Evolutionary conservation across 2,888 invertebrate genomes (phyloP).

Genomic region (Kuschelorhynchus macadamiae): DNA sequence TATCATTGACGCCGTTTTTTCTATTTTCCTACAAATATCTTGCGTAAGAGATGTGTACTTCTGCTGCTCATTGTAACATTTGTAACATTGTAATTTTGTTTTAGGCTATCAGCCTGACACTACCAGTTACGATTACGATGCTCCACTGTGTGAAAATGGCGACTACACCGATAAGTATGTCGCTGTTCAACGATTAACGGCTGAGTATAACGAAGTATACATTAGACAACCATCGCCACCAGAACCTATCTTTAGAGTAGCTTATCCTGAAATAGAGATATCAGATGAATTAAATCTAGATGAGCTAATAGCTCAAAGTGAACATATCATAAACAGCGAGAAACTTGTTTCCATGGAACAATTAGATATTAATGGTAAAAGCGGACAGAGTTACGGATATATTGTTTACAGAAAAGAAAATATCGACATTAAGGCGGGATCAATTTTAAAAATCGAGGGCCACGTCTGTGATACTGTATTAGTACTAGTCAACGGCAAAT

Average conservation of each 20-base stretch:
- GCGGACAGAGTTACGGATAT: constrained; percentile 74
- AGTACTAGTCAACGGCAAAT: constrained; percentile 68
- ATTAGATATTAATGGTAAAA: constrained; percentile 64
- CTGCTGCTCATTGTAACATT: too few relatives aligned
- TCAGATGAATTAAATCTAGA: constrained; percentile 53
- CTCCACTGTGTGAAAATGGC: constrained; percentile 90
- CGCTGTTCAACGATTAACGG: constrained; percentile 74
- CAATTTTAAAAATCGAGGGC: constrained; percentile 64
- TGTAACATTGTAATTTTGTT: too few relatives aligned
- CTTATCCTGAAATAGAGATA: constrained; percentile 61
- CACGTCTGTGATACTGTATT: constrained; percentile 70
- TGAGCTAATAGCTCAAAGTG: constrained; percentile 49
- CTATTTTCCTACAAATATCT: too few relatives aligned
- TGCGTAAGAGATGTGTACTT: too few relatives aligned
- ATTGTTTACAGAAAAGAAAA: constrained; percentile 69
- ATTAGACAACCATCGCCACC: constrained; percentile 64
- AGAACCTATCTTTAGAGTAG: constrained; percentile 57
- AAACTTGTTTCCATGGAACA: constrained; percentile 62
- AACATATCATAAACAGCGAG: constrained; percentile 37
- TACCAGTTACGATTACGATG: constrained; percentile 77
- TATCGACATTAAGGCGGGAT: constrained; percentile 57
- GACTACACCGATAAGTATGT: constrained; percentile 89
- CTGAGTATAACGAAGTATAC: constrained; percentile 61
- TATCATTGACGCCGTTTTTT: too few relatives aligned
- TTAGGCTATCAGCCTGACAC: constrained; percentile 65